These are phyloP conservation scores for Urocyon cinereoargenteus DNA, from an alignment of 2,797 vertebrate genomes.

Conservation along the genomic window DNA sequence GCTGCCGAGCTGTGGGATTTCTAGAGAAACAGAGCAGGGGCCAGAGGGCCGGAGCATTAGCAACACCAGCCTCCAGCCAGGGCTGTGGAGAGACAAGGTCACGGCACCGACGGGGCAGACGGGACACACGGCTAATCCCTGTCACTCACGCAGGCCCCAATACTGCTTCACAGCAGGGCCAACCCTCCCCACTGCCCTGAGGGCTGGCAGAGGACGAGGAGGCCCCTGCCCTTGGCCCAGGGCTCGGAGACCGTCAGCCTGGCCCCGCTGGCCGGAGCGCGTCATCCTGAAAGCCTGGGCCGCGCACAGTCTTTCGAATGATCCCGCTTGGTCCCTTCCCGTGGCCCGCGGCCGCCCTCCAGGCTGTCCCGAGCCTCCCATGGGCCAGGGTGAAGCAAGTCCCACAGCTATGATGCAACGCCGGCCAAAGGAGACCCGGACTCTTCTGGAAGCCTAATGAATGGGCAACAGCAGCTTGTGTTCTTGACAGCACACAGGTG, in stretches of 20 bases:
- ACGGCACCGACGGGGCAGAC: neutral
- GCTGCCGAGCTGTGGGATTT: neutral
- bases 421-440: constrained; percentile 73
- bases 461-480: constrained; percentile 61
- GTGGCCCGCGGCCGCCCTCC: constrained; percentile 57
- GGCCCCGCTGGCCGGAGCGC: fast-evolving
- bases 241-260: neutral
- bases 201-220: fast-evolving
- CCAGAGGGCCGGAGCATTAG: neutral
- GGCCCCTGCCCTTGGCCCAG: neutral
- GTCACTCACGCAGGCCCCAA: neutral
- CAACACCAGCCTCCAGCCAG: fast-evolving
- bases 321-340: neutral
- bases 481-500: constrained; percentile 59
- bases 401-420: constrained; percentile 80
- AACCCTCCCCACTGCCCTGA: neutral
- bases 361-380: constrained; percentile 72
- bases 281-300: neutral
- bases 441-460: constrained; percentile 77
- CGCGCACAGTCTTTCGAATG: neutral
- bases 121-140: neutral
- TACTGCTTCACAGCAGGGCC: fast-evolving
- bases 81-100: neutral
- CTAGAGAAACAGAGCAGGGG: neutral
- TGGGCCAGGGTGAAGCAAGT: constrained; percentile 75